These are phyloP conservation scores for Musca vetustissima DNA, from an alignment of 1,140 invertebrate genomes.

Conservation along the genomic window DNA sequence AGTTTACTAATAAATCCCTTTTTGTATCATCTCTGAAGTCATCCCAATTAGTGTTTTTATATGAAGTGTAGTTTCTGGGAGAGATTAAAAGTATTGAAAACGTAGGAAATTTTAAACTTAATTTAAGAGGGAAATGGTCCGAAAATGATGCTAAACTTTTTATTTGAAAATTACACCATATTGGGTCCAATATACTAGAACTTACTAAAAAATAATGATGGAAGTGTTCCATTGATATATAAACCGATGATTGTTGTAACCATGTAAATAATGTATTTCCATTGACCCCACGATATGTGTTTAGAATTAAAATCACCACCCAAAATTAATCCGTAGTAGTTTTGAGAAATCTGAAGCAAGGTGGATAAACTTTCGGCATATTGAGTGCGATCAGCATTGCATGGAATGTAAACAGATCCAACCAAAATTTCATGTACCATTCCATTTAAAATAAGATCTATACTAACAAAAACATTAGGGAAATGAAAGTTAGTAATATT, in stretches of 20 bases:
- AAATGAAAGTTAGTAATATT: not conserved
- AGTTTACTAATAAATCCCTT: no score
- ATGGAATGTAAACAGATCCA: not conserved
- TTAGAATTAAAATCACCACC: conserved; percentile 1
- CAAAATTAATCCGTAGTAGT: not conserved
- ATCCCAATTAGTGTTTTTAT: not conserved
- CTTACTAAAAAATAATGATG: not conserved
- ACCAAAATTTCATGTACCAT: not conserved
- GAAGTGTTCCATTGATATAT: not conserved
- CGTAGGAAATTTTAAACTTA: not conserved
- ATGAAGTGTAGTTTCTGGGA: not conserved
- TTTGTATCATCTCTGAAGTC: not conserved
- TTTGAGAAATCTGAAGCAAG: not conserved
- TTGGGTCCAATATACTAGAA: not conserved
- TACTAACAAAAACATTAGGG: not conserved
- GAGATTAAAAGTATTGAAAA: not conserved
- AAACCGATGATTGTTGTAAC: not conserved
- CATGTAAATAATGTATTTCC: not conserved
- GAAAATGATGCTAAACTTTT: not conserved
- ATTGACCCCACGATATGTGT: not conserved
- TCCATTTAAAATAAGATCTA: not conserved
- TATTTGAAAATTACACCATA: not conserved
- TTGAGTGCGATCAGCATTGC: not conserved
- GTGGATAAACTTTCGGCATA: no score
- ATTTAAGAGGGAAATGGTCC: not conserved